These are phyloP conservation scores for Ciona savignyi DNA, from an alignment of 23 tunicate genomes.

Conservation along the genomic window DNA sequence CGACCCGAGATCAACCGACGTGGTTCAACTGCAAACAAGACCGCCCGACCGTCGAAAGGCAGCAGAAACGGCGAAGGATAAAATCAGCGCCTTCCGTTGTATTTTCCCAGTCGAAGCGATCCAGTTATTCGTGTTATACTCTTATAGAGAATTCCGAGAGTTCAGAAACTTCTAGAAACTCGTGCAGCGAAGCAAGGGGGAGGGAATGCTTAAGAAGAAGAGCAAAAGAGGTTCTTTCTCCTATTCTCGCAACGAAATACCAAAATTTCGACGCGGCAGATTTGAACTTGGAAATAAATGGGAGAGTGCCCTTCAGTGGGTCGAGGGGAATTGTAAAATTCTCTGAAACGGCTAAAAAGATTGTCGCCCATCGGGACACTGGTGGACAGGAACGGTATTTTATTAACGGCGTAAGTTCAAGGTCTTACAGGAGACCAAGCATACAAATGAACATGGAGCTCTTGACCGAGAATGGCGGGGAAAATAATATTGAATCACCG, in stretches of 20 bases:
- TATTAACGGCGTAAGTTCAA: conserved; percentile 41
- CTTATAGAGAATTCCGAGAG: neutral
- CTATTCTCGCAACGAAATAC: conserved; percentile 19
- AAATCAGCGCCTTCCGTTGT: conserved; percentile 7
- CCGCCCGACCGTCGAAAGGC: conserved; percentile 6
- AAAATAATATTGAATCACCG: neutral
- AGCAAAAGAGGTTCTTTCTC: conserved; percentile 19
- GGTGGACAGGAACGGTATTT: conserved; percentile 5
- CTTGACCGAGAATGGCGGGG: neutral
- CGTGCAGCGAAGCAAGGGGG: conserved; percentile 8
- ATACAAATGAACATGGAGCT: conserved; percentile 14
- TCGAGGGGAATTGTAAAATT: neutral
- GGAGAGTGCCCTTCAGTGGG: neutral
- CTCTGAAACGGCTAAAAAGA: conserved; percentile 8
- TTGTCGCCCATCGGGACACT: neutral
- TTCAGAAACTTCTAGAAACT: neutral
- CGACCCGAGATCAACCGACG: conserved; percentile 64
- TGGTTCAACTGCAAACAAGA: conserved; percentile 61
- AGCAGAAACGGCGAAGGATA: neutral
- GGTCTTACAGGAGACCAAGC: conserved; percentile 47
- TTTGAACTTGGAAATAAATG: neutral
- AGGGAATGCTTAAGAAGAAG: conserved; percentile 43
- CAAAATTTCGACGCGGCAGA: conserved; percentile 34
- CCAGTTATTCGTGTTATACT: neutral
- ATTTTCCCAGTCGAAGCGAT: neutral